Evolutionary conservation across 2,888 invertebrate genomes (phyloP), one percentile per base, ranked within the genome.

Genomic region (Leptarthrus brevirostris): DNA sequence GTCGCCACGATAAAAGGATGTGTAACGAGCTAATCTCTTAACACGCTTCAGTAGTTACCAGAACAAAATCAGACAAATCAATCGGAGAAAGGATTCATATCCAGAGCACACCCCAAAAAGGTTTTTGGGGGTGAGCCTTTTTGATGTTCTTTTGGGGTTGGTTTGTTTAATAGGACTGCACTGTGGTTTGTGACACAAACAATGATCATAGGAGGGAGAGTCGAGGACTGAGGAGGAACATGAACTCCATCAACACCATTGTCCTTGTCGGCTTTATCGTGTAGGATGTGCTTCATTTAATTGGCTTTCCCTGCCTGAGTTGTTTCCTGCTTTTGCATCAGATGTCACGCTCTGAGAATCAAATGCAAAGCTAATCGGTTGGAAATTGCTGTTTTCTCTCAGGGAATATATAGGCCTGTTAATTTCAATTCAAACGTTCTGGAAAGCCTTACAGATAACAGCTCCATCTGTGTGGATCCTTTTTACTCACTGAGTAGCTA

Each of bases 351-450:
- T 40, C 64, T 64, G 56, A 36, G 36, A 54, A 24, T 16, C 26
- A 74, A 74, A 75, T 75, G 75, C 74, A 74, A 64, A 74, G 52
- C 66, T 75, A 75, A 75, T 75, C 75, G 75, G 71, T 58, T 75
- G 75, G 75, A 75, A 75, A 75, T 74, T 72, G 74, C 44, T 52
- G 56, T 74, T 56, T 64, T 69, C 64, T 74, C 74, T 44, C 54
- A 64, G 26, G 22, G 12, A 16, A 16, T 47, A 10, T 24, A 52
- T 20, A 14, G 44, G 18, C 20, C 20, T 12, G 36, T 52, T 49
- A 69, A 69, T 49, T 69, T 49, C 16, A 30, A 69, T 18, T 34
- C 52, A 30, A 49, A 24, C 34, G 12, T 3, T 3, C 12, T 6
- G 8, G n/a, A n/a, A n/a, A 40, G 40, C n/a, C 3, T 12, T 2